Evolutionary conservation across 2,888 invertebrate genomes (phyloP), one percentile per base, ranked within the genome.

Genomic region (Gryllus longicercus): DNA sequence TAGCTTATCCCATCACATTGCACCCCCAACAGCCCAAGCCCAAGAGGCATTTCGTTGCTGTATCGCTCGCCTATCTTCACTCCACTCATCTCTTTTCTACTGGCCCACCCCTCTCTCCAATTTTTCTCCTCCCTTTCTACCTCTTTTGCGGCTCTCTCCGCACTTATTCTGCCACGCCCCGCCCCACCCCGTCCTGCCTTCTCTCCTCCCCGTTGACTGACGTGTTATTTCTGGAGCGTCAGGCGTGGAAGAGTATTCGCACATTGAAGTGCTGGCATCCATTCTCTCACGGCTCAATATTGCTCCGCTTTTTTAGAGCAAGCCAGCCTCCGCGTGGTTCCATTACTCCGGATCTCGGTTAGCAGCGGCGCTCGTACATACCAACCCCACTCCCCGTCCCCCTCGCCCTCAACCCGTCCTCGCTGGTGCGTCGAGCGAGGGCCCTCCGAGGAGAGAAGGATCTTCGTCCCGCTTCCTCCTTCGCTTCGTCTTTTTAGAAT

Each of bases 241-340:
- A 63, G 16, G 63, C n/a, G 63, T 14, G 63, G 14, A 63, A n/a
- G n/a, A 11, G 14, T 63, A 63, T 63, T 63, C 63, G 63, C 10
- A n/a, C 63, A 63, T 63, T 63, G 63, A 63, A 63, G 63, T 63
- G 63, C 63, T 63, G 16, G 63, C 63, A 63, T 63, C 63, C 63
- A 63, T 63, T 63, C 14, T 63, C 63, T 63, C 63, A 63, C 63
- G n/a, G 63, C 63, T 63, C 63, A 63, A 63, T 63, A 63, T 63
- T 63, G 63, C 63, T 63, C 63, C 63, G 16, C 63, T 63, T 63
- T 63, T 63, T 63, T 63, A 63, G 63, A 63, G 63, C 63, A 63
- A 63, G n/a, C 63, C 63, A 63, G n/a, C 16, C 63, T 63, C 16
- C n/a, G 63, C 63, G 63, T 16, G 63, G 63, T 63, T 63, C 63